Base-by-base conservation (phyloP, 1,140 invertebrate genomes). In the Heterodera schachtii region DNA sequence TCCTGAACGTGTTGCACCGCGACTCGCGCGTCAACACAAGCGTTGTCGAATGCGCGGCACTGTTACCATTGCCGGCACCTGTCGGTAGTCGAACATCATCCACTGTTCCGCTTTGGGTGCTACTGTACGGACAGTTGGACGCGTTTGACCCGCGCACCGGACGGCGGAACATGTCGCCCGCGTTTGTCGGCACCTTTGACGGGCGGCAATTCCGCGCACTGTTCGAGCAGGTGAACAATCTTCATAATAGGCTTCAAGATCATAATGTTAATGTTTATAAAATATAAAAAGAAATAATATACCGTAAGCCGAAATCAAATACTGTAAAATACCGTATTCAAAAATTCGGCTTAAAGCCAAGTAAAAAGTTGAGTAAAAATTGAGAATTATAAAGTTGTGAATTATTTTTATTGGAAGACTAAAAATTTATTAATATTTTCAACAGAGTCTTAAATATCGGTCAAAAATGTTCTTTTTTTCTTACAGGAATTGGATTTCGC, bases 401-500 rank as follows among this genome's bases (percentile, higher is more conserved):
- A 49, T 49, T 49, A 49, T 49, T 49, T 49, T 6, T 4, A 49
- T 4, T 49, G 47, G 47, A 9, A 9, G 4, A 6, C 47, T 49
- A 49, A n/a, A n/a, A n/a, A n/a, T n/a, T n/a, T n/a, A n/a, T n/a
- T 49, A 6, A 49, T 49, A 49, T 49, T 4, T 6, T 49, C 4
- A 49, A 49, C 47, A 9, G 47, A 49, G 9, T 6, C 9, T 49
- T 49, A 4, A 19, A 60, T 16, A 60, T 4, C 5, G 11, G 19
- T 4, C 57, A 60, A 9, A 60, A 5, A 16, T 16, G 16, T 16
- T 52, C n/a, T 11, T 76, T n/a, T 79, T 43, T 73, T 73, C 46
- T 43, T 75, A 79, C 49, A 73, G 49, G 75, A 81, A 70, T 47
- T 81, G 21, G 80, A 81, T 31, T 81, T 81, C 69, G 79, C 75